Percentiles rank a stretch among this genome's conserved stretches.
phyloP scores from a whole-genome alignment of 1,140 invertebrate species.

The Riptortus pedestris region DNA sequence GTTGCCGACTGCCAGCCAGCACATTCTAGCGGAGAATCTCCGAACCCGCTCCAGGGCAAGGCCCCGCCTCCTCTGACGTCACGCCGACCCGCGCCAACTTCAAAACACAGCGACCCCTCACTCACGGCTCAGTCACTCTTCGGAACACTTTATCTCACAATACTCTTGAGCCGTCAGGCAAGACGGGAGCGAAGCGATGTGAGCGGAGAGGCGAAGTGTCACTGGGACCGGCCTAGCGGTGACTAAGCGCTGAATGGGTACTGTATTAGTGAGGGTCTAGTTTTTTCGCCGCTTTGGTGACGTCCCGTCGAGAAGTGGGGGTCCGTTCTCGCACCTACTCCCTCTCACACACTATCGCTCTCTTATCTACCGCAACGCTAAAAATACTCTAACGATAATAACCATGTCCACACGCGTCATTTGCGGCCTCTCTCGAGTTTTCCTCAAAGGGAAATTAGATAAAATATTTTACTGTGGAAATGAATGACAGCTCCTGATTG shows the following conservation, averaged over 20 bases:
- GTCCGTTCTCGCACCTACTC: background rate
- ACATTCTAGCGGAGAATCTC: background rate
- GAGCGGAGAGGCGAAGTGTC: background rate
- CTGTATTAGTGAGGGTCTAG: slow-evolving; percentile 3
- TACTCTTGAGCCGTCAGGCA: too few species aligned
- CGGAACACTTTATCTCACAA: too few species aligned
- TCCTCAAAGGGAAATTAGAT: too few species aligned
- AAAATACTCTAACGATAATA: too few species aligned
- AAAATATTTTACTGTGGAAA: too few species aligned
- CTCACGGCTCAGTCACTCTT: too few species aligned
- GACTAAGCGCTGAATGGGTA: background rate
- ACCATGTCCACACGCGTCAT: too few species aligned
- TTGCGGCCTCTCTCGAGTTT: too few species aligned
- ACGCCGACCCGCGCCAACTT: background rate
- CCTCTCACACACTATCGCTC: background rate
- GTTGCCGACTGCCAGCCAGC: background rate
- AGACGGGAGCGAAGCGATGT: background rate
- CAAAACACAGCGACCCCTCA: too few species aligned
- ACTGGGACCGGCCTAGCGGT: background rate
- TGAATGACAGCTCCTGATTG: too few species aligned
- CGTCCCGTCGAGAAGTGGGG: background rate
- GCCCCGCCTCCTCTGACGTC: background rate
- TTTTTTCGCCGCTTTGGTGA: slow-evolving; percentile 11
- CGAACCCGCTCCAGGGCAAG: background rate
- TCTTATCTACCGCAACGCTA: background rate